These are phyloP conservation scores for Cantharis flavilabris DNA, from an alignment of 2,888 invertebrate species.

Conservation along the genomic window DNA sequence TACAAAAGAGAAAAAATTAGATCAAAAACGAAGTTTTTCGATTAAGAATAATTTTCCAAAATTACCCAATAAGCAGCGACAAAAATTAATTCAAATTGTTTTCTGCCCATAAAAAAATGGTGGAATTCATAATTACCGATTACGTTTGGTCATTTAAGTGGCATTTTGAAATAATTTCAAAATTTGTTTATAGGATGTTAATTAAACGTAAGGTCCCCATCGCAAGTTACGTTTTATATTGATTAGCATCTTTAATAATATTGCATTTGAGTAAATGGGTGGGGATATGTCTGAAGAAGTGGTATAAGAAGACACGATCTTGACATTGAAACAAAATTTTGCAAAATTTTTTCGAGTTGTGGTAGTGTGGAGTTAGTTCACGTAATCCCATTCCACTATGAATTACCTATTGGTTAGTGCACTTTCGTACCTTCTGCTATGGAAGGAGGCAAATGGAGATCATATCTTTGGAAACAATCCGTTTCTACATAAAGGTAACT, in stretches of 20 bases:
- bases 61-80: neutral
- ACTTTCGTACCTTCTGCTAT: neutral
- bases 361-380: neutral
- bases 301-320: conserved; percentile 37
- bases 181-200: neutral
- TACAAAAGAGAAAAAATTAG: too few species aligned
- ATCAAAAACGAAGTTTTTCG: too few species aligned
- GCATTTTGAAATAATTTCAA: neutral
- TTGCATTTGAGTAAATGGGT: conserved; percentile 4
- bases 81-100: neutral
- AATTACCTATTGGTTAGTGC: conserved; percentile 9
- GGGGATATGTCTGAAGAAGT: conserved; percentile 18
- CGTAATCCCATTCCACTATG: neutral
- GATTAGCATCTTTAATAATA: conserved; percentile 13
- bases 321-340: conserved; percentile 44
- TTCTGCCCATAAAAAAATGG: neutral
- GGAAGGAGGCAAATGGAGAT: neutral
- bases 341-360: conserved; percentile 29
- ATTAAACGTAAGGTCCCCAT: neutral
- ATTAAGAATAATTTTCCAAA: too few species aligned
- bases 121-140: neutral
- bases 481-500: conserved; percentile 29
- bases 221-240: conserved; percentile 21
- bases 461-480: conserved; percentile 19
- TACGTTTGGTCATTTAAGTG: neutral